phyloP scores from a whole-genome alignment of 2,888 invertebrate species.

The Aproaerema taeniolella region DNA sequence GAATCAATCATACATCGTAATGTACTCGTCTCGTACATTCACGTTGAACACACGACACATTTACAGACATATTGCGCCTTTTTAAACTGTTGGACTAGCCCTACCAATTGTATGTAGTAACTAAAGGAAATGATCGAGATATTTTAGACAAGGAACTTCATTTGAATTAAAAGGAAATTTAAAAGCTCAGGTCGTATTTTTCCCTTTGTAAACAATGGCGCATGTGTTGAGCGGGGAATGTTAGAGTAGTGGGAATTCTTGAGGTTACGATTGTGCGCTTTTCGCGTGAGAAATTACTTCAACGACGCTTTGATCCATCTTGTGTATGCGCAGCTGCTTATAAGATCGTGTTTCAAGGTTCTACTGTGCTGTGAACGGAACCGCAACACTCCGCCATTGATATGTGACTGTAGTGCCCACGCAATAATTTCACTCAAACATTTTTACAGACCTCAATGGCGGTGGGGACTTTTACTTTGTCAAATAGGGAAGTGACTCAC shows the following conservation, averaged over 20 bases:
- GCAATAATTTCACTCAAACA: too few relatives aligned
- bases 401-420: too few relatives aligned
- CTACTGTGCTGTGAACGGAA: conserved; percentile 59
- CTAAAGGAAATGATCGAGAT: too few relatives aligned
- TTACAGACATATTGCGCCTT: too few relatives aligned
- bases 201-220: conserved; percentile 25
- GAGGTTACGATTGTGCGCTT: conserved; percentile 48
- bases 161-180: conserved; percentile 1
- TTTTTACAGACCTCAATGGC: too few relatives aligned
- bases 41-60: too few relatives aligned
- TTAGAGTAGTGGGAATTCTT: conserved; percentile 26
- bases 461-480: too few relatives aligned
- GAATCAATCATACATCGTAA: conserved; percentile 16
- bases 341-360: conserved; percentile 55
- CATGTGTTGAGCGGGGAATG: conserved; percentile 20
- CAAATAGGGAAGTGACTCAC: too few relatives aligned
- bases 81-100: too few relatives aligned
- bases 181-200: conserved; percentile 7
- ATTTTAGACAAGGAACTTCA: too few relatives aligned
- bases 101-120: too few relatives aligned
- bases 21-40: conserved; percentile 18
- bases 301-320: conserved; percentile 33
- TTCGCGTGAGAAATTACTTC: conserved; percentile 54
- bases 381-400: too few relatives aligned
- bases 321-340: conserved; percentile 42